Base-by-base conservation (phyloP, 2,113 vertebrate species). In the Hiodon alosoides region DNA sequence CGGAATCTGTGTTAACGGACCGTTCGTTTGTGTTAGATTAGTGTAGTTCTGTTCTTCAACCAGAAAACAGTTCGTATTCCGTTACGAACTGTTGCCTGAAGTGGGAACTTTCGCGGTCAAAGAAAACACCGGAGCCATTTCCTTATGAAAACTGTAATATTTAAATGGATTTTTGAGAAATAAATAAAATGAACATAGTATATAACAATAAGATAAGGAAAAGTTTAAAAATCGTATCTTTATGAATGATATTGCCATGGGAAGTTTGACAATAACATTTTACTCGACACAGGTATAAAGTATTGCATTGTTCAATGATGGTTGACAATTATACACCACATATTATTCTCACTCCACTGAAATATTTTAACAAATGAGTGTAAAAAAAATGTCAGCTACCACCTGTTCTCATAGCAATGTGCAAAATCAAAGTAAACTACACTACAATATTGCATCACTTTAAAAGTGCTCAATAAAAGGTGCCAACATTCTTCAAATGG, bases 361-460 rank as follows among this genome's bases (percentile, higher is more conserved):
- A 75, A 72, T 73, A 66, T 55, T 14, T 69, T 57, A 31, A 82
- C 71, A 82, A 79, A 84, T 67, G 71, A 78, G 75, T 76, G 73
- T 69, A 77, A 67, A 79, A 79, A 78, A 83, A 80, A 55, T 86
- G 46, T 71, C 48, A 75, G 78, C 68, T 81, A 77, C 55, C 67
- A 77, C 72, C 79, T 72, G 76, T 46, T 78, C 75, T 81, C 73
- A 78, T 59, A 78, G 69, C 68, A 75, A 83, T 84, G 86, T 90
- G 85, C 82, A 87, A 87, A 89, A 87, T 77, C 83, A 84, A 84
- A 80, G 80, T 66, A 83, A 83, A 85, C 81, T 82, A 86, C 78
- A 89, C 83, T 84, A 86, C 75, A 85, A 84, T 91, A 91, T 92
- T 90, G 91, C 90, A 88, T 91, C 87, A 90, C 85, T 87, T 90